Evolutionary conservation across 2,113 vertebrate genomes (phyloP).

Genomic region (Pachypanchax playfairii): DNA sequence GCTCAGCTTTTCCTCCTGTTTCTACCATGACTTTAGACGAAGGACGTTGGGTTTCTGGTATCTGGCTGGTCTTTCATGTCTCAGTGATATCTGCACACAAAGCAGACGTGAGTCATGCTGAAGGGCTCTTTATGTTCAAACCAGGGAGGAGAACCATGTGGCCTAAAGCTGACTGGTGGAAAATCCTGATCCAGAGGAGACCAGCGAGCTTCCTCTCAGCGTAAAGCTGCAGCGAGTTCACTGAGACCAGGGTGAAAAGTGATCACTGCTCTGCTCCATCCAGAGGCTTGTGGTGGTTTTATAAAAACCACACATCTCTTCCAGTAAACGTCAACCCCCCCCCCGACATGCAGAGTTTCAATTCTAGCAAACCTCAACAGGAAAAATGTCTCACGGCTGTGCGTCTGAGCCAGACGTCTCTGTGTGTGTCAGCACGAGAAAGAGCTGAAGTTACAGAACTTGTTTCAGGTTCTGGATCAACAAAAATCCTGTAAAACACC

Average conservation of each 20-base stretch:
- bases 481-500: too few species aligned
- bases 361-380: slow-evolving; percentile 31
- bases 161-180: slow-evolving; percentile 66
- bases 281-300: slow-evolving; percentile 22
- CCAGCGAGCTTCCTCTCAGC: slow-evolving; percentile 39
- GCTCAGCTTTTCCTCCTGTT: slow-evolving; percentile 10
- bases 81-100: slow-evolving; percentile 2
- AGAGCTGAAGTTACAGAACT: background rate
- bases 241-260: slow-evolving; percentile 61
- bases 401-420: slow-evolving; percentile 14
- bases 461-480: too few species aligned
- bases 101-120: slow-evolving; percentile 56
- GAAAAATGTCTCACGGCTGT: slow-evolving; percentile 31
- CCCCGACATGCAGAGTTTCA: slow-evolving; percentile 31
- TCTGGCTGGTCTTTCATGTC: slow-evolving; percentile 31
- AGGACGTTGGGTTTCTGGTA: slow-evolving; percentile 11
- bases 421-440: background rate
- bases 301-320: slow-evolving; percentile 57
- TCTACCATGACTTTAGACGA: background rate
- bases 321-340: slow-evolving; percentile 57
- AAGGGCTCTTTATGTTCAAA: slow-evolving; percentile 54
- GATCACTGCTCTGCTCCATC: slow-evolving; percentile 35
- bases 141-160: too few species aligned
- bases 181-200: slow-evolving; percentile 64
- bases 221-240: slow-evolving; percentile 70